Evolutionary conservation across 1,140 invertebrate species (phyloP).

Genomic region (Drosophila orena): DNA sequence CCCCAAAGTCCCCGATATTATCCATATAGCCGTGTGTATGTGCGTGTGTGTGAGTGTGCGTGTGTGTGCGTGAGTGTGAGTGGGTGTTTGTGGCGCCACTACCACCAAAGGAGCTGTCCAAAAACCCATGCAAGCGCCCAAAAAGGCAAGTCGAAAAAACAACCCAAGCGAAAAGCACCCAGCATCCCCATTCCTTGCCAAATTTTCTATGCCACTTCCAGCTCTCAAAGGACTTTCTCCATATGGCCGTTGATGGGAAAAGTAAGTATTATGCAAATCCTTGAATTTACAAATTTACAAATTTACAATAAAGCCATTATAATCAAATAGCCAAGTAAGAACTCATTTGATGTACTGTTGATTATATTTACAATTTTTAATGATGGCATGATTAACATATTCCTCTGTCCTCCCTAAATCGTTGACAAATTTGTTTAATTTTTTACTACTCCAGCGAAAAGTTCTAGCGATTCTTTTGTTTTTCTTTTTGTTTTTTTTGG

Average conservation of each 20-base stretch:
- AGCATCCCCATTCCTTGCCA: neutral
- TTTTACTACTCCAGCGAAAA: constrained; percentile 21
- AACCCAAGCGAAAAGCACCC: constrained; percentile 3
- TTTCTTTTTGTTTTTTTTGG: constrained; percentile 15
- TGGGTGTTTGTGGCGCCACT: too few species aligned
- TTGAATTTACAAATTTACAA: neutral
- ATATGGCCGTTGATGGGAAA: constrained; percentile 22
- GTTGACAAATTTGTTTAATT: neutral
- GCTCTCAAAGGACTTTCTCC: constrained; percentile 17
- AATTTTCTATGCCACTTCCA: constrained; percentile 2
- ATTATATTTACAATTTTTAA: constrained; percentile 35
- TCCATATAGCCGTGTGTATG: constrained; percentile 9
- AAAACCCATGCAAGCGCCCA: constrained; percentile 8
- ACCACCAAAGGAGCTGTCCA: constrained; percentile 24
- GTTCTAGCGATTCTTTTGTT: constrained; percentile 2
- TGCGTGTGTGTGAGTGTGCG: neutral
- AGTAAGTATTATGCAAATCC: neutral
- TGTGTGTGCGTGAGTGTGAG: constrained; percentile 8
- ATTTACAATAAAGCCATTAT: neutral
- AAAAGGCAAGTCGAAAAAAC: constrained; percentile 5
- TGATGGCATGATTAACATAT: constrained; percentile 25
- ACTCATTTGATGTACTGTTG: neutral
- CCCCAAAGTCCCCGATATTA: constrained; percentile 16
- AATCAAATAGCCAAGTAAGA: neutral
- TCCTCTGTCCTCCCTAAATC: constrained; percentile 1